Percentiles rank a stretch among this genome's conserved stretches.
phyloP scores from a whole-genome alignment of 64 coral and sea anemone genomes.

The Astreopora myriophthalma region DNA sequence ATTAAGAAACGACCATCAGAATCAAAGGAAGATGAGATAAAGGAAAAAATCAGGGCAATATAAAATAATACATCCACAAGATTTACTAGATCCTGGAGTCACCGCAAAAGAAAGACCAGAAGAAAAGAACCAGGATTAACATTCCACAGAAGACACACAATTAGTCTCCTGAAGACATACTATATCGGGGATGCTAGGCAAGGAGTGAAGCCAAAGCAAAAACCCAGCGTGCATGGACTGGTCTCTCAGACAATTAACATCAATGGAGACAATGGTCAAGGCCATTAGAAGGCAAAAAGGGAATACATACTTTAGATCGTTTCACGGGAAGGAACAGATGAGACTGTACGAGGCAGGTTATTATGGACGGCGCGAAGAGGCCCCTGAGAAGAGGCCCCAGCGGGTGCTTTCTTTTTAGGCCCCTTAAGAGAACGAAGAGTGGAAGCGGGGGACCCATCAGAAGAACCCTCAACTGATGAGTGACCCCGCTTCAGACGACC shows the following conservation, averaged over 20 bases:
- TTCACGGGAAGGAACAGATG: too few species aligned
- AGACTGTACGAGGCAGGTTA: too few species aligned
- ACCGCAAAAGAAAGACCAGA: background rate
- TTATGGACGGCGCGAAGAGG: too few species aligned
- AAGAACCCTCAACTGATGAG: too few species aligned
- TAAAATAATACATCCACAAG: background rate
- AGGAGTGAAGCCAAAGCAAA: background rate
- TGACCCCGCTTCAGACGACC: too few species aligned
- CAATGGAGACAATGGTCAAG: background rate
- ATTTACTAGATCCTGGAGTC: background rate
- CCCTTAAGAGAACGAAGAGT: too few species aligned
- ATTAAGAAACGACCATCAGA: background rate
- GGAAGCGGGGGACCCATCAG: too few species aligned
- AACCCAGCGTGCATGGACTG: background rate
- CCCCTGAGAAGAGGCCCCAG: too few species aligned
- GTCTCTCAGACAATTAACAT: background rate
- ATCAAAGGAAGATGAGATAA: background rate
- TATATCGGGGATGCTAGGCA: background rate
- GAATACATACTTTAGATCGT: too few species aligned
- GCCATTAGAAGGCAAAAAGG: too few species aligned
- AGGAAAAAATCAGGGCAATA: background rate
- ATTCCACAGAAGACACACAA: background rate
- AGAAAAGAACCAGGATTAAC: background rate
- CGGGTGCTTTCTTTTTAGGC: too few species aligned
- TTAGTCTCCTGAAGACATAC: constrained; percentile 23